Base-by-base conservation (phyloP, 2,113 vertebrate genomes). In the Mirounga angustirostris region DNA sequence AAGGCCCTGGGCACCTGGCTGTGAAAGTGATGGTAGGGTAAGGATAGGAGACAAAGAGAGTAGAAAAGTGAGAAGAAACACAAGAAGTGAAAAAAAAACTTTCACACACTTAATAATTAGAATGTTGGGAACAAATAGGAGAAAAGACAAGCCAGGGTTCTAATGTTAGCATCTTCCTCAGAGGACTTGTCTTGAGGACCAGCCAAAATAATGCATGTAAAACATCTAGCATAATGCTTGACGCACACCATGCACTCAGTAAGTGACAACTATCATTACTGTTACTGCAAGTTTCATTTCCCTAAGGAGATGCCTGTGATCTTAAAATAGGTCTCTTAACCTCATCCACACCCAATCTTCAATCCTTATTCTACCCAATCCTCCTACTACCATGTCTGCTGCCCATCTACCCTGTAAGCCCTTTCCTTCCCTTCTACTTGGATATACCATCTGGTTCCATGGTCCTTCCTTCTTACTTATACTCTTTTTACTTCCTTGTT, bases 41-140 rank as follows among this genome's bases (percentile, higher is more conserved):
- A 52, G 79, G 63, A 52, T 26, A 91, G 63, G 24, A 93, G 36
- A 81, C 46, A 50, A 30, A 78, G 52, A 91, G 46, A 89, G 8
- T 19, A 84, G 52, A n/a, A 12, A 87, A 96, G 4, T 78, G 56
- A 59, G 16, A 46, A 67, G 86, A 58, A 89, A 69, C n/a, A 43
- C 7, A 91, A 58, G 30, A 73, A 63, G 11, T 79, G 67, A 46
- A 46, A 46, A 46, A 76, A 79, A 81, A 63, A 2, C 5, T 36
- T 76, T 76, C 56, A 93, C 24, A 14, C 22, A 43, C n/a, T 89
- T 92, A 76, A 69, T 80, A 36, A 94, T 83, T 56, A 85, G 80
- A 95, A 58, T 76, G 16, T 84, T 94, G 78, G 78, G 92, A 80
- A 91, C 15, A 88, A 67, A 22, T 18, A 73, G 83, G n/a, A 73